Base-by-base conservation (phyloP, 2,797 vertebrate species). In the Sebastiscus albofasciatus region DNA sequence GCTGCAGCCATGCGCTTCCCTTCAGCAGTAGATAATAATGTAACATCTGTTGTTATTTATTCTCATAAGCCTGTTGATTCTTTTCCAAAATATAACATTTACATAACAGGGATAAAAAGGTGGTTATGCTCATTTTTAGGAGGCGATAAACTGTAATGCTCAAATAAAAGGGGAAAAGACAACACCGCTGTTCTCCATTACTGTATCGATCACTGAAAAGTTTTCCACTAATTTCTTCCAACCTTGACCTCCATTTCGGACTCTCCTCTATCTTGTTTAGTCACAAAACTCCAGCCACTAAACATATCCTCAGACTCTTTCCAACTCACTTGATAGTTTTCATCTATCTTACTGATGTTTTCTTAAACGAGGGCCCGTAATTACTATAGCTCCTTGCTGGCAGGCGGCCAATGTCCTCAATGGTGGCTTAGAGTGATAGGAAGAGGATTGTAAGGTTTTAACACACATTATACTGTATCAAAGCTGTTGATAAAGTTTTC, bases 291-390 rank as follows among this genome's bases (percentile, higher is more conserved):
- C 29, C 13, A 58, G 49, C 39, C 60, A 22, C 26, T 59, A 18
- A 34, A 42, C 61, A 72, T 29, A 56, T 26, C 33, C 9, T 22
- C 75, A 56, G 24, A 62, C 20, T 54, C 20, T 46, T 61, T 26
- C 60, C 26, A 73, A 31, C 16, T 64, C 34, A 33, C 29, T 56
- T 49, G 80, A 76, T 77, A 46, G 31, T 61, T 39, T 77, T 64
- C 72, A 84, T 83, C 42, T 27, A 77, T 82, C 62, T 74, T 73
- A 49, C 49, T 83, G 59, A 82, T 71, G 20, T 74, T 62, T 79
- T 72, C 31, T 79, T 31, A 76, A 69, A 84, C 56, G 34, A 86
- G 66, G 42, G 18, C 26, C 72, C 12, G 58, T 77, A 84, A 89
- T 84, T 72, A 77, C 42, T 22, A 29, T 9, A 75, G 16, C 33